Evolutionary conservation across 2,888 invertebrate species (phyloP).

Genomic region (Cryptophagus acutangulus): DNA sequence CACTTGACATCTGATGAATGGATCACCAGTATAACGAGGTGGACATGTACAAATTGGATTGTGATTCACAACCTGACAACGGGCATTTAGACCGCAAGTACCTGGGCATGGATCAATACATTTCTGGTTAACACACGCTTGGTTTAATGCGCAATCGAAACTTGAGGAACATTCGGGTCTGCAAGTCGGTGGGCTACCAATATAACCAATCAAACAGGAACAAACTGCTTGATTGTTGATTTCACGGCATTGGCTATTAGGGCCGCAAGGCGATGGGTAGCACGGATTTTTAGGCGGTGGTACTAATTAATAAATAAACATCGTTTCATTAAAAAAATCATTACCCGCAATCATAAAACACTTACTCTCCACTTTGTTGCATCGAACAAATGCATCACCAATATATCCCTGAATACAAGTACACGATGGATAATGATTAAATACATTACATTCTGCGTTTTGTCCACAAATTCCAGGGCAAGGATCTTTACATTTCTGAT

Average conservation of each 20-base stretch:
- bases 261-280: slow-evolving; percentile 72
- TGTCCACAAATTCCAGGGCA: slow-evolving; percentile 73
- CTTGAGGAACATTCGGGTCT: slow-evolving; percentile 67
- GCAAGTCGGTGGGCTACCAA: slow-evolving; percentile 70
- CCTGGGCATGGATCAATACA: slow-evolving; percentile 71
- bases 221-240: slow-evolving; percentile 62
- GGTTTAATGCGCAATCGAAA: slow-evolving; percentile 61
- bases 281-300: slow-evolving; percentile 58
- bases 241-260: slow-evolving; percentile 67
- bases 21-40: slow-evolving; percentile 54
- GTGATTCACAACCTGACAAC: slow-evolving; percentile 57
- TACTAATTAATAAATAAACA: slow-evolving; percentile 17
- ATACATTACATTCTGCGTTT: slow-evolving; percentile 67
- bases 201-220: slow-evolving; percentile 63
- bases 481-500: slow-evolving; percentile 71
- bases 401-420: slow-evolving; percentile 64
- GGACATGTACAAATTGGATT: slow-evolving; percentile 59
- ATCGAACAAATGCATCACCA: slow-evolving; percentile 65
- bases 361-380: slow-evolving; percentile 34
- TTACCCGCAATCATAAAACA: not conserved
- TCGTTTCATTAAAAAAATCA: not conserved
- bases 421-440: slow-evolving; percentile 66
- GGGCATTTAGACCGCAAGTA: slow-evolving; percentile 55
- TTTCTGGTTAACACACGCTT: slow-evolving; percentile 67
- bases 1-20: slow-evolving; percentile 49